Base-by-base conservation (phyloP, 2,888 invertebrate species). In the Polydrusus cervinus region DNA sequence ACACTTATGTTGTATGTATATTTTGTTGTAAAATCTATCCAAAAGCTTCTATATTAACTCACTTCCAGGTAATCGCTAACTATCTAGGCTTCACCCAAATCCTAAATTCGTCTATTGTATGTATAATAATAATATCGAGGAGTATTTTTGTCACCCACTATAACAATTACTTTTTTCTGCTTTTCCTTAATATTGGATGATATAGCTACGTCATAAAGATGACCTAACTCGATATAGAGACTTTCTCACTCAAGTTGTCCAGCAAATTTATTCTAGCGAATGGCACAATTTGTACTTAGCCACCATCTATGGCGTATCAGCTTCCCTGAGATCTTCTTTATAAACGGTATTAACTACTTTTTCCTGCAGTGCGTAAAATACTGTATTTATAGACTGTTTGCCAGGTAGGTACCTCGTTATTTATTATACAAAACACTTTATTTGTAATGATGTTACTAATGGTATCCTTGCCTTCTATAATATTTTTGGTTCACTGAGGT, bases 361-460 rank as follows among this genome's bases (percentile, higher is more conserved):
- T 70, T 66, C 72, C 16, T 43, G 71, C 55, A 62, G 68, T 68
- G 72, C 64, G 68, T 76, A 76, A 76, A 76, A 67, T 64, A 68
- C 72, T 47, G 49, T 72, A 76, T 76, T 76, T 76, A 76, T 72
- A 60, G 72, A 68, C 76, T 69, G 76, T 72, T 67, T 53, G 61
- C 55, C 68, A n/a, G 62, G 69, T 61, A n/a, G 62, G 69, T 61
- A 70, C 64, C 71, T 71, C 71, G 57, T 75, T 75, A 75, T 75
- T 71, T 74, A 76, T 65, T 64, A 60, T 64, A 65, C 70, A 71
- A 76, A 74, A 76, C 69, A 70, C 76, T 76, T 76, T 76, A 76
- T 76, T 76, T 76, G 72, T 76, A 73, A 76, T 76, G 72, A 73
- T 62, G 72, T 62, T 76, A 65, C 70, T 74, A 76, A 76, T 76